These are phyloP conservation scores for Sinocyclocheilus anshuiensis DNA, from an alignment of 2,113 vertebrate genomes.

Conservation along the genomic window DNA sequence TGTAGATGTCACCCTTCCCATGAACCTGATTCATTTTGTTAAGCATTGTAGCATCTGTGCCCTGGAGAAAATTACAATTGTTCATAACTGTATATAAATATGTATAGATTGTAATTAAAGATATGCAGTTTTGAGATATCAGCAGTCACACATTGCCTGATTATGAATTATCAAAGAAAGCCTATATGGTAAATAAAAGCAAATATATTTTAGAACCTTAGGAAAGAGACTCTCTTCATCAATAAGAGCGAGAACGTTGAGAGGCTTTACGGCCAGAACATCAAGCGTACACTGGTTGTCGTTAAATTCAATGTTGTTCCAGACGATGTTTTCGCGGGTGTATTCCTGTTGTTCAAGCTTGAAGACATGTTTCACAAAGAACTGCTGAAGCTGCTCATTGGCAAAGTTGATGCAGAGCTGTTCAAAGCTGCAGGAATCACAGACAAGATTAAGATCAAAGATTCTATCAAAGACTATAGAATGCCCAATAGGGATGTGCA, in stretches of 20 bases:
- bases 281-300: constrained; percentile 87
- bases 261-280: constrained; percentile 82
- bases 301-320: constrained; percentile 84
- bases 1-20: constrained; percentile 79
- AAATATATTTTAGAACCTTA: constrained; percentile 74
- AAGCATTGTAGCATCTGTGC: constrained; percentile 89
- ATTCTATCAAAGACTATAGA: too few species aligned
- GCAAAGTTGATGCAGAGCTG: constrained; percentile 98
- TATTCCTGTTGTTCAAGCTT: constrained; percentile 95
- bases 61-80: constrained; percentile 69
- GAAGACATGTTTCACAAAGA: constrained; percentile 92
- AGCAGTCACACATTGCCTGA: background rate
- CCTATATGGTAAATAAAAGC: background rate
- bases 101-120: background rate
- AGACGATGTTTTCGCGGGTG: constrained; percentile 80
- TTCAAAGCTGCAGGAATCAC: constrained; percentile 83
- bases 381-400: constrained; percentile 98
- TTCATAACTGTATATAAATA: background rate
- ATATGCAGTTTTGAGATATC: background rate
- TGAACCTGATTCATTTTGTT: constrained; percentile 85
- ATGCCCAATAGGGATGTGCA: too few species aligned
- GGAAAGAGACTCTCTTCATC: constrained; percentile 97
- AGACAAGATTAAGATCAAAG: background rate
- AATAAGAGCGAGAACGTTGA: constrained; percentile 91
- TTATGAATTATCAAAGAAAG: background rate